These are phyloP conservation scores for Cotesia vestalis DNA, from an alignment of 1,140 invertebrate genomes.

Conservation along the genomic window DNA sequence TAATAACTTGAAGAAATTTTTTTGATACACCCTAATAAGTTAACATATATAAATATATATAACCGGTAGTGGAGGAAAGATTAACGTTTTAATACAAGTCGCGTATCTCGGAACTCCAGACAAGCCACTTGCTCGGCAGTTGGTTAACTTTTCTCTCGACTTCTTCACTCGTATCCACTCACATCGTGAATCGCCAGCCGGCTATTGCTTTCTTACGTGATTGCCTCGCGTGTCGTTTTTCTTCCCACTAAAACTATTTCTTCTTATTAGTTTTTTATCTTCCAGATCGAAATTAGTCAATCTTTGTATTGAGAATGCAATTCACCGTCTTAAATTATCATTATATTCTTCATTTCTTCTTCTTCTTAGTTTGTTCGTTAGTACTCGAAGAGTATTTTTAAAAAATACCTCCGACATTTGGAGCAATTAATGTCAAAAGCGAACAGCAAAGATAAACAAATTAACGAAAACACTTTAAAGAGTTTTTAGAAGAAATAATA, in stretches of 20 bases:
- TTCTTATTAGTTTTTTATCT: slow-evolving; percentile 18
- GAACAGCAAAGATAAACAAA: too few relatives aligned
- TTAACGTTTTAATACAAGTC: slow-evolving; percentile 59
- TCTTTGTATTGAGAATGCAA: too few relatives aligned
- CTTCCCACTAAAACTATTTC: slow-evolving; percentile 4
- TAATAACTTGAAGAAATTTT: too few relatives aligned
- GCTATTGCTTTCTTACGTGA: slow-evolving; percentile 36
- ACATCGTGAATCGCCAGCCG: slow-evolving; percentile 33
- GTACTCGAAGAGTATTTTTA: too few relatives aligned
- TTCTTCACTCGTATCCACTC: slow-evolving; percentile 22
- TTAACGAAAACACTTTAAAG: neutral
- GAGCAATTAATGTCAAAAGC: too few relatives aligned
- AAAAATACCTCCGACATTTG: too few relatives aligned
- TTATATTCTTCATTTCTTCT: neutral
- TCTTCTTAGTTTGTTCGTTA: neutral
- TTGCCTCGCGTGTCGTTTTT: slow-evolving; percentile 32
- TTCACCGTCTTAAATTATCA: neutral
- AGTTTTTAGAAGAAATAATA: neutral
- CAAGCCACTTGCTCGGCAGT: slow-evolving; percentile 34
- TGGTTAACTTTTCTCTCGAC: slow-evolving; percentile 14
- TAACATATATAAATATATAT: slow-evolving; percentile 34
- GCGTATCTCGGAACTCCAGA: slow-evolving; percentile 45
- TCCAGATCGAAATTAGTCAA: slow-evolving; percentile 1
- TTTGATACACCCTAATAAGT: neutral
- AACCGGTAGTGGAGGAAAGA: slow-evolving; percentile 57